Base-by-base conservation (phyloP, 2,113 vertebrate genomes). In the Anseranas semipalmata region DNA sequence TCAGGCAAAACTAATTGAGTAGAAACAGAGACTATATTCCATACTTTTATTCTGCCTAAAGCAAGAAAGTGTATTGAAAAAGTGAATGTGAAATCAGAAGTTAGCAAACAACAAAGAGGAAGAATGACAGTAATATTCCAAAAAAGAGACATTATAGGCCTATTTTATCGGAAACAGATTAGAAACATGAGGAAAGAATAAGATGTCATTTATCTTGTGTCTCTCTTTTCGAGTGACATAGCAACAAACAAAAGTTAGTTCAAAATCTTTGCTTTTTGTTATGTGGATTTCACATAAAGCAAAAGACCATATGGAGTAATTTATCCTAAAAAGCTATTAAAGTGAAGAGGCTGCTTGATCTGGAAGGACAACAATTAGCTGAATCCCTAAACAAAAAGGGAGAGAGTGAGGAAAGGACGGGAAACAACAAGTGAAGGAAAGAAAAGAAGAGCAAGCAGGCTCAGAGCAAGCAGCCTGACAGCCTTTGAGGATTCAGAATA, bases 201-300 rank as follows among this genome's bases (percentile, higher is more conserved):
- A 73, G 21, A 46, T 74, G 84, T 92, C 90, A 92, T 96, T 96
- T 93, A 72, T 96, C 90, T 89, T 93, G 46, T 37, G 55, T 63
- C 87, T 87, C 74, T 43, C 50, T 90, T 87, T 53, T 73, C 45
- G 1, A 81, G 71, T 92, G 91, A 87, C 80, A 43, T 28, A 92
- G 90, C 35, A 73, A 46, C 77, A 89, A 91, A 87, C 80, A 91
- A 72, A 95, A 91, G 66, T 87, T 87, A 45, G 25, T 82, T 93
- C 71, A 25, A 72, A 94, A 89, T 70, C 73, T 87, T 58, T 68
- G 18, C 43, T 53, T 85, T 94, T 90, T 94, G 83, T 72, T 87
- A 8, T 30, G 39, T 59, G 76, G 80, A 32, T 72, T 78, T 92
- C 90, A 75, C 24, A 37, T 77, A 89, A 81, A 12, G 2, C 60